These are phyloP conservation scores for Macaca mulatta DNA, from an alignment of 2,113 vertebrate genomes.

Conservation along the genomic window DNA sequence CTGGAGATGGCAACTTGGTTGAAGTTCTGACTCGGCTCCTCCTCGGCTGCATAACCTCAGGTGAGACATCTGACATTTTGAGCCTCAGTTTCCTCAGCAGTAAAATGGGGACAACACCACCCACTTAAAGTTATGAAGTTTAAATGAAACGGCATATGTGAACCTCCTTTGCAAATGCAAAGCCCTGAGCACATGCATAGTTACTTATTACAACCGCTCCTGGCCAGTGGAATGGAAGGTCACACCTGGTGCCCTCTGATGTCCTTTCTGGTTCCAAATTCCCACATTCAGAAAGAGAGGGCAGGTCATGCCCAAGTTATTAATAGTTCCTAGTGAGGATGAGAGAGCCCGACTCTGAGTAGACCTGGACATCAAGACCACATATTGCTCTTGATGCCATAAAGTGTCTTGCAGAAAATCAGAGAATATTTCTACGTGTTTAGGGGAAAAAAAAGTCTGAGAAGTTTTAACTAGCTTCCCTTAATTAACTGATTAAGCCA, in stretches of 20 bases:
- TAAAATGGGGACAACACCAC: rapidly evolving
- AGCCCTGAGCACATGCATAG: rapidly evolving
- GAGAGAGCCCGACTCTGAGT: not conserved
- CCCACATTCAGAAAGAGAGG: not conserved
- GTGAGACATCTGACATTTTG: not conserved
- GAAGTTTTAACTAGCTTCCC: not conserved
- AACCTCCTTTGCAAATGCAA: rapidly evolving
- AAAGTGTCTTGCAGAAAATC: not conserved
- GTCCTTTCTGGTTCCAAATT: not conserved
- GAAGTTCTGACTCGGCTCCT: not conserved
- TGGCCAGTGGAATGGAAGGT: too few relatives aligned
- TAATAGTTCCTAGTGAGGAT: rapidly evolving
- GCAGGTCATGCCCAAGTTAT: rapidly evolving
- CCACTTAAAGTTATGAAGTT: not conserved
- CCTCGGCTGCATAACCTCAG: not conserved
- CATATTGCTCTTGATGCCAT: rapidly evolving
- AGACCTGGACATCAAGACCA: rapidly evolving
- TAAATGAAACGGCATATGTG: rapidly evolving
- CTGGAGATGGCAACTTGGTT: rapidly evolving
- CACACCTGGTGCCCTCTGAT: rapidly evolving
- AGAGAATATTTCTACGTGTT: not conserved
- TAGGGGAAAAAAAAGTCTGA: not conserved
- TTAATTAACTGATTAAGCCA: not conserved
- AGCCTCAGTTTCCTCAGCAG: not conserved
- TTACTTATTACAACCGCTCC: rapidly evolving